These are phyloP conservation scores for Aphaenogaster rudis DNA, from an alignment of 1,140 invertebrate species.

Conservation along the genomic window DNA sequence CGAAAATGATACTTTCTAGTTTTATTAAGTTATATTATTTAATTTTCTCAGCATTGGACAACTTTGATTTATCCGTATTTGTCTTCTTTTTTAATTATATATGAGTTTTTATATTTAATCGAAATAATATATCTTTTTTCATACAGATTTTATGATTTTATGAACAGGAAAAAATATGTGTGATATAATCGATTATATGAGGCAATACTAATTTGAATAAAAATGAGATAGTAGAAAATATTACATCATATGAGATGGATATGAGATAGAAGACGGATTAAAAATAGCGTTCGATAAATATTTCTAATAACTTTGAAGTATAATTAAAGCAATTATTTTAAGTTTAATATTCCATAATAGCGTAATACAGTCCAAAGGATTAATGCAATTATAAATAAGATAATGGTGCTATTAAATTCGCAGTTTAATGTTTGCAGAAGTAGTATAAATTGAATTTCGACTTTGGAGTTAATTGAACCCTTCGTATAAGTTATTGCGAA, in stretches of 20 bases:
- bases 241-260: neutral
- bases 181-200: neutral
- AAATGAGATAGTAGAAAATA: neutral
- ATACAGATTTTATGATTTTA: neutral
- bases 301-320: neutral
- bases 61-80: neutral
- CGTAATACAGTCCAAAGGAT: neutral
- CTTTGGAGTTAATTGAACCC: neutral
- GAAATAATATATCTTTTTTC: slow-evolving; percentile 10
- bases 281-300: neutral
- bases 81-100: neutral
- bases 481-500: neutral
- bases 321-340: neutral
- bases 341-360: neutral
- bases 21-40: slow-evolving; percentile 15
- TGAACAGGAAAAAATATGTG: neutral
- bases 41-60: neutral
- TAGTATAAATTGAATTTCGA: neutral
- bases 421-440: neutral
- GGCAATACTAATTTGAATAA: neutral
- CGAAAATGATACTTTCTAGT: slow-evolving; percentile 7
- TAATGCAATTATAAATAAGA: neutral
- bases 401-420: neutral
- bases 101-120: neutral
- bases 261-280: neutral